These are phyloP conservation scores for Epizoanthus ramosus DNA, from an alignment of 92 coral and sea anemone genomes.

Conservation along the genomic window DNA sequence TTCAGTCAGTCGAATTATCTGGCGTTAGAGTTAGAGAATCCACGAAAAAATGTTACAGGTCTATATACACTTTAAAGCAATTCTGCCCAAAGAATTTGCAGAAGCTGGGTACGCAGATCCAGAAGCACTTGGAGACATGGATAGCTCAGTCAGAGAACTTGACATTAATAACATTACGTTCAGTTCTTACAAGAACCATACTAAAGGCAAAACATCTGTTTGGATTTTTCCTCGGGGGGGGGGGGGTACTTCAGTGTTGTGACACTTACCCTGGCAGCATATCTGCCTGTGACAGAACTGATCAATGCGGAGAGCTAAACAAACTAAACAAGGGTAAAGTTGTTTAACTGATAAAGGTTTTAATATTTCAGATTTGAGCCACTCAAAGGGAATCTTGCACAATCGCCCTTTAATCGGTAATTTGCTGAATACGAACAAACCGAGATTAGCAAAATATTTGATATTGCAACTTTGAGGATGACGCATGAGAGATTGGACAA, in stretches of 20 bases:
- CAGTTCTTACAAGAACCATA: slow-evolving; percentile 24
- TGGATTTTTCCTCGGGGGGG: slow-evolving; percentile 30
- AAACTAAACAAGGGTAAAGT: too few relatives aligned
- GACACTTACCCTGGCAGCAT: slow-evolving; percentile 28
- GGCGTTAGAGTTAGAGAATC: too few relatives aligned
- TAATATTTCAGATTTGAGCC: background rate
- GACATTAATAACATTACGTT: slow-evolving; percentile 24
- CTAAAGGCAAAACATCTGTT: slow-evolving; percentile 7
- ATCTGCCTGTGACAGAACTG: too few relatives aligned
- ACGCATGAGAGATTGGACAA: too few relatives aligned
- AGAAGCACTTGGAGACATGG: slow-evolving; percentile 36
- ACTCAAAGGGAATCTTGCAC: background rate
- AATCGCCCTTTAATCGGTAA: slow-evolving; percentile 45
- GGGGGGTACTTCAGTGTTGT: slow-evolving; percentile 22
- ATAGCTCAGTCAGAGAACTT: slow-evolving; percentile 48
- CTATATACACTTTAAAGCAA: too few relatives aligned
- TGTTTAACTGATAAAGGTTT: too few relatives aligned
- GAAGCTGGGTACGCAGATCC: slow-evolving; percentile 28
- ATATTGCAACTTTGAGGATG: too few relatives aligned
- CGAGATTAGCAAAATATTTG: background rate
- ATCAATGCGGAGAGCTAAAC: too few relatives aligned
- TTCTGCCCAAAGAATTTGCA: slow-evolving; percentile 31
- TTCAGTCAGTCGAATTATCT: too few relatives aligned
- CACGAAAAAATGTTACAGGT: too few relatives aligned
- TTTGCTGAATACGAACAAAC: slow-evolving; percentile 22